Evolutionary conservation across 2,113 vertebrate species (phyloP), one percentile per base, ranked within the genome.

Genomic region (Picathartes gymnocephalus): DNA sequence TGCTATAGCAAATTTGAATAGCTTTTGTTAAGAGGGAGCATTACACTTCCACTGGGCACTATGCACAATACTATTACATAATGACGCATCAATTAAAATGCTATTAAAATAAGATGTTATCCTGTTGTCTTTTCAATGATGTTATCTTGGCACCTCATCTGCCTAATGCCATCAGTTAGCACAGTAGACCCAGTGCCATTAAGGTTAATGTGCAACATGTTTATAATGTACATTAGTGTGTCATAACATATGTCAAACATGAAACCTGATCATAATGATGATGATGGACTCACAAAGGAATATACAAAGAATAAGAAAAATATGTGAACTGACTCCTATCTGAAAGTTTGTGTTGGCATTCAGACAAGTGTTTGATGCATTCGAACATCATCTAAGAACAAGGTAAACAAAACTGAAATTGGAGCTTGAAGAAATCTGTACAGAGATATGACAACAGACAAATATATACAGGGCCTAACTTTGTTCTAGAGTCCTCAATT

Each of bases 21-120:
- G 61, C 42, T 44, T 90, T 85, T 77, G 54, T 90, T 90, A 87
- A 92, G 61, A 92, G 57, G 37, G 24, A 94, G 30, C 48, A 93
- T 95, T 95, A 68, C 71, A 47, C 78, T 94, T 96, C 95, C 90
- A 93, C 87, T 84, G 90, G 74, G 91, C 89, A 56, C 91, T 76
- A 40, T 92, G 66, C 69, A 86, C 81, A 84, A 68, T 40, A 83
- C 78, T 68, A 86, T 95, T 96, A 88, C n/a, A 72, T 86, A 94
- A 96, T 96, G 90, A 97, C 95, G 40, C 50, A 90, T 80, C 96
- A 95, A 97, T 97, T 97, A 97, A 97, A 97, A 97, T 83, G 65
- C 88, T 90, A 95, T 97, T 95, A 97, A 96, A 97, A 91, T 95
- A 95, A 90, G 87, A 92, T 91, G 92, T 89, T 93, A 79, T 96